Evolutionary conservation across 2,797 vertebrate genomes (phyloP), one percentile per base, ranked within the genome.

Genomic region (Lagorchestes hirsutus): DNA sequence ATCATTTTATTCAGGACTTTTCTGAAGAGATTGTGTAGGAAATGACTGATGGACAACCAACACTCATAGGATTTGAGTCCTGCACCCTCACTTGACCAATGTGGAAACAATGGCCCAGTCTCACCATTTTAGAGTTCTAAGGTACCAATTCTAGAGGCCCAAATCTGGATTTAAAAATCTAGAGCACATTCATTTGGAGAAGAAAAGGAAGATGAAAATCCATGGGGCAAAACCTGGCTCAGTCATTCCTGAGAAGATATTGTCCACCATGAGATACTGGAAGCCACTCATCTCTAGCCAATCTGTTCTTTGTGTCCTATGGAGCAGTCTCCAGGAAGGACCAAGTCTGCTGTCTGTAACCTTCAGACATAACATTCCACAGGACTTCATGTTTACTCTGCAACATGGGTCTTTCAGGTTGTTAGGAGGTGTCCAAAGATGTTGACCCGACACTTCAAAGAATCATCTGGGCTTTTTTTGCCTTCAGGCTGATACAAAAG

Each of bases 151-250:
- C 74, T 46, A 82, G 74, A 82, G 74, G 74, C 74, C 74, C 74
- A 82, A 82, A 82, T 82, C 74, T 46, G 74, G 74, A 82, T 82
- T 82, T 82, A 82, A 82, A 27, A 82, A 82, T 82, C 74, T 82
- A 82, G 74, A 82, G 40, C 74, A 82, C 59, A 96, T 95, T 97
- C 92, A 57, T 91, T 97, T 94, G 82, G 96, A 97, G 59, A 57
- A 95, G 40, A 95, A 97, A 96, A 96, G 91, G 97, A 93, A 97
- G 97, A 95, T 92, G 97, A 96, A 96, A 96, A 95, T 57, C 92
- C 96, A 95, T 57, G n/a, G 92, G 96, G 96, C 96, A 96, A 95
- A 91, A 90, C 96, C 93, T 91, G n/a, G 93, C 95, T 94, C 90
- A 62, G 56, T 54, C 82, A 92, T 34, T 62, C 74, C 74, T 82